phyloP scores from a whole-genome alignment of 1,140 invertebrate species.

The Pygmarrhopalites habei region DNA sequence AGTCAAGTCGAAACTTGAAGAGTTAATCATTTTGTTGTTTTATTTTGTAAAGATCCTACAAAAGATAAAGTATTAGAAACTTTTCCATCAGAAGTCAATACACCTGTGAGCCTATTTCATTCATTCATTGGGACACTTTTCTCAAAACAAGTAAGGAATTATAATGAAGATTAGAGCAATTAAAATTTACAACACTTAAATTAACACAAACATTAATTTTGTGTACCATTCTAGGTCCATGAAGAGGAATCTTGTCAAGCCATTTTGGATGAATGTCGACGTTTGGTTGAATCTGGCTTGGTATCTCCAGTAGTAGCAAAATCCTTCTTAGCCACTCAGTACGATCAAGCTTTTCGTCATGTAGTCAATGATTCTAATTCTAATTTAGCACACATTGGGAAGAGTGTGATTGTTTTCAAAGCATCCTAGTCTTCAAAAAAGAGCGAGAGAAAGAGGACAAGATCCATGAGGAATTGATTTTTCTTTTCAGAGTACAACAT shows the following conservation, averaged over 20 bases:
- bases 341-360: conserved; percentile 38
- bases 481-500: no score
- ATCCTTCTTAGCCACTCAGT: conserved; percentile 34
- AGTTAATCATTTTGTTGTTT: no score
- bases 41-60: no score
- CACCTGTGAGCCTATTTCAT: not conserved
- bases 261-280: conserved; percentile 29
- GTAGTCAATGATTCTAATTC: conserved; percentile 26
- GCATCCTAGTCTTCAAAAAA: no score
- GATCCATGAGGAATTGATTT: no score
- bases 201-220: not conserved
- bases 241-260: conserved; percentile 11
- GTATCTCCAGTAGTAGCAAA: conserved; percentile 35
- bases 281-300: conserved; percentile 30
- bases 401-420: conserved; percentile 37
- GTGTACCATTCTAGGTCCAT: not conserved
- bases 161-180: not conserved
- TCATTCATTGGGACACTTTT: not conserved
- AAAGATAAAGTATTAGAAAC: conserved; percentile 31
- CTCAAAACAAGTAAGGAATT: conserved; percentile 2
- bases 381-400: conserved; percentile 32
- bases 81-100: conserved; percentile 26
- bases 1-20: no score
- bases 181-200: not conserved
- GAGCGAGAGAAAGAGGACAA: no score